Base-by-base conservation (phyloP, 1,140 invertebrate genomes). In the Ceratosolen solmsi region DNA sequence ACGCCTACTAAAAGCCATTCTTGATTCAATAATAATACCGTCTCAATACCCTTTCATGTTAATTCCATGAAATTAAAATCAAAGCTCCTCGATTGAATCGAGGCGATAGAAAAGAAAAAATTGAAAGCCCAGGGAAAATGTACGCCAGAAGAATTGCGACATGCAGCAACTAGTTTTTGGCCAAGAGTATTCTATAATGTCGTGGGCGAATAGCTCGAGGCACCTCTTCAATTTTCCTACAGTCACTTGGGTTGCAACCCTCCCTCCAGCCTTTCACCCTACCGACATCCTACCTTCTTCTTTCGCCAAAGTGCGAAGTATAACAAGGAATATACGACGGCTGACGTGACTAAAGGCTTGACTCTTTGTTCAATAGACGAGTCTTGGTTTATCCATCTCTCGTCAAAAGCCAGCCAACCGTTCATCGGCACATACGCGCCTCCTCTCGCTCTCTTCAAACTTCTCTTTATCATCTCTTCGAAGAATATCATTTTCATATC, bases 81-180 rank as follows among this genome's bases (percentile, higher is more conserved):
- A 56, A 56, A 70, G 22, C 25, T 33, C 17, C 13, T 54, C 30
- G 22, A 56, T 74, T 36, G 0, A 74, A 56, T 22, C 4, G 49
- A 5, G 11, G 41, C 7, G 27, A 74, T 30, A 46, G 3, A 51
- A 3, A 30, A 17, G 22, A 8, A 25, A 75, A 75, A 75, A 60
- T n/a, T n/a, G n/a, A n/a, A 75, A 41, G 54, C 33, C 36, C 25
- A 56, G 30, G 25, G 15, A 74, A 41, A 51, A 72, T 72, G 15
- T 1, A 72, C 1, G 38, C 36, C 22, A 70, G 22, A 46, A 41
- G 22, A 72, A 30, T 72, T 36, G 65, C 60, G 27, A 63, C 27
- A 63, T 33, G 27, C 65, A 70, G 38, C 20, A 72, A 72, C 70
- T 49, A 27, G 25, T n/a, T 72, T 72, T 72, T 51, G 22, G 27